Evolutionary conservation across 2,888 invertebrate species (phyloP).

Genomic region (Acanthoscelides obtectus): DNA sequence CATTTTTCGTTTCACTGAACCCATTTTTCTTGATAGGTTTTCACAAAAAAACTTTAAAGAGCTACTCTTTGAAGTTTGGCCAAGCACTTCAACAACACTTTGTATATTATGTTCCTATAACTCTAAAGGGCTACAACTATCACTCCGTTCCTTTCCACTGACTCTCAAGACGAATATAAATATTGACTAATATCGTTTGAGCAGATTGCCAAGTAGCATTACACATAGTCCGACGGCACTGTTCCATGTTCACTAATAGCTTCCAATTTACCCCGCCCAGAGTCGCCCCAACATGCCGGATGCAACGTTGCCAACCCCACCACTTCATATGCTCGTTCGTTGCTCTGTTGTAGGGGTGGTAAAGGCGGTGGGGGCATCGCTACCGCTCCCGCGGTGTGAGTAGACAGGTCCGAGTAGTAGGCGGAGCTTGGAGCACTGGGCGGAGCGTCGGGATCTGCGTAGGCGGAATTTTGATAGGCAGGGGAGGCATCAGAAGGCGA

Average conservation of each 20-base stretch:
- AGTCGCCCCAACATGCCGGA: conserved; percentile 22
- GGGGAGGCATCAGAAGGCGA: conserved; percentile 46
- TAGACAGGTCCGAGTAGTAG: conserved; percentile 66
- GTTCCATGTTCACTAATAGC: conserved; percentile 56
- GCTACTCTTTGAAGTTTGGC: no score
- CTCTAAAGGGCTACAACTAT: no score
- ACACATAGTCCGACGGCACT: conserved; percentile 59
- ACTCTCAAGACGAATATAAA: no score
- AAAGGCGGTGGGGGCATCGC: conserved; percentile 46
- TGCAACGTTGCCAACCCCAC: conserved; percentile 20
- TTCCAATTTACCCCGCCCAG: conserved; percentile 40
- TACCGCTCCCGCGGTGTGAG: conserved; percentile 54
- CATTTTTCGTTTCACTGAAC: no score
- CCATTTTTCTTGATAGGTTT: no score
- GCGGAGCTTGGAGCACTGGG: conserved; percentile 69
- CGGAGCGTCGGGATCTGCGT: conserved; percentile 56
- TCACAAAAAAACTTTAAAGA: no score
- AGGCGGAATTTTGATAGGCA: conserved; percentile 68
- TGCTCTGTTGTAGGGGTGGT: neutral
- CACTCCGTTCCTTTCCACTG: no score
- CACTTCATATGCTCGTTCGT: conserved; percentile 54
- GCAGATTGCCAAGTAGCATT: conserved; percentile 10
- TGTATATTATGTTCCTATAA: no score
- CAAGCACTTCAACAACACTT: no score
- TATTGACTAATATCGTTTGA: no score